These are phyloP conservation scores for Ochotona princeps DNA, from an alignment of 2,113 vertebrate genomes.

Conservation along the genomic window DNA sequence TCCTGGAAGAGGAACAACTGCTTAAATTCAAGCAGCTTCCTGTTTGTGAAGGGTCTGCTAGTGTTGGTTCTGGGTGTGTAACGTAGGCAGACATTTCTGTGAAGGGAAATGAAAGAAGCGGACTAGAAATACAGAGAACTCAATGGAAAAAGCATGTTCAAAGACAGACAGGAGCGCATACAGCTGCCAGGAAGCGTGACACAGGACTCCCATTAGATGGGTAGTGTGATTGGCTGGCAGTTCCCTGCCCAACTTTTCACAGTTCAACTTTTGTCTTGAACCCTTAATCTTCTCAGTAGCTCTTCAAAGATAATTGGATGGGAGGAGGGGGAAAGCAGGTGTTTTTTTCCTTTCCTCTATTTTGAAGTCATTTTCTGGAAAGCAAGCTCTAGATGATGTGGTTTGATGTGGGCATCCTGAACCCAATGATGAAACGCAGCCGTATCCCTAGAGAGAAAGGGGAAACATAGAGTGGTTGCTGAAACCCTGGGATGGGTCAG, in stretches of 20 bases:
- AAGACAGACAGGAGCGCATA: background rate
- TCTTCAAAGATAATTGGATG: constrained; percentile 17
- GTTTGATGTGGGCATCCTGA: background rate
- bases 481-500: background rate
- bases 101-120: background rate
- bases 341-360: constrained; percentile 34
- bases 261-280: constrained; percentile 1
- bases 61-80: background rate
- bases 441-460: rapidly evolving
- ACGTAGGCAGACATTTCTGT: constrained; percentile 13
- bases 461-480: background rate
- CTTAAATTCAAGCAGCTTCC: constrained; percentile 25
- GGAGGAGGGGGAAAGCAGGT: background rate
- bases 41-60: background rate
- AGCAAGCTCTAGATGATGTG: background rate
- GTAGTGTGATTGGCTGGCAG: background rate
- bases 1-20: constrained; percentile 35
- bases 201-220: background rate
- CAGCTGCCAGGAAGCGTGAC: background rate
- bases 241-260: background rate
- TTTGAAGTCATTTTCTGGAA: constrained; percentile 44
- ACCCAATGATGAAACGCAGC: background rate
- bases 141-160: background rate
- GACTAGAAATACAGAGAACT: background rate
- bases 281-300: background rate